These are phyloP conservation scores for Dryobates pubescens DNA, from an alignment of 2,797 vertebrate species.

Conservation along the genomic window DNA sequence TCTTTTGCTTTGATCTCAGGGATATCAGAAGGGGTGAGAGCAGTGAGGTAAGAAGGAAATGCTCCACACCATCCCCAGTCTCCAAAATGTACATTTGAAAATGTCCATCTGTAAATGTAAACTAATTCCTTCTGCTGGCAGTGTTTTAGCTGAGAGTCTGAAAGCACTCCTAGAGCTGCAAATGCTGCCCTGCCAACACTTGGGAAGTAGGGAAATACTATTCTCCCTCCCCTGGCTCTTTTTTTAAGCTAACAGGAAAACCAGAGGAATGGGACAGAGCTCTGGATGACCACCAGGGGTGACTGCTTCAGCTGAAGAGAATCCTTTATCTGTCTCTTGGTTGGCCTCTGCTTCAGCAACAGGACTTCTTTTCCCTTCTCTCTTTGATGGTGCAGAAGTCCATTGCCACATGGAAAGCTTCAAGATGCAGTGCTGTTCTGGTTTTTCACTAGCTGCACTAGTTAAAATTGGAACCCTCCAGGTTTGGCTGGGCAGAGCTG, in stretches of 20 bases:
- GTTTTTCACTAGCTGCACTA: neutral
- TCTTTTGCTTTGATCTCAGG: neutral
- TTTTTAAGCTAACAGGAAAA: neutral
- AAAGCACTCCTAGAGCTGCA: neutral
- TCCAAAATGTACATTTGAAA: neutral
- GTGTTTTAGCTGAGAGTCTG: neutral
- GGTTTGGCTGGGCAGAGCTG: neutral
- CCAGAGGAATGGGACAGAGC: neutral
- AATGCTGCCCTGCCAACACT: neutral
- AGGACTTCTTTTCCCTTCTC: neutral
- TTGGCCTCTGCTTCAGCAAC: neutral
- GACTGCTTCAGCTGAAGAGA: neutral
- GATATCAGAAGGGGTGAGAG: neutral
- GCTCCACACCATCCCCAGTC: neutral
- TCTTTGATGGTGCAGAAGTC: neutral
- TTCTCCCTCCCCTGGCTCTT: neutral
- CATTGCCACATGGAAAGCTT: neutral
- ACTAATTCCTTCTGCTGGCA: neutral
- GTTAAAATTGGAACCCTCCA: neutral
- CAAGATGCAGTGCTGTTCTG: neutral
- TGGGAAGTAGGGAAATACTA: neutral
- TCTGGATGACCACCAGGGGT: neutral
- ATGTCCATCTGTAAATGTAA: neutral
- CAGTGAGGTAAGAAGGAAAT: neutral
- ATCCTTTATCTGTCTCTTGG: neutral